These are phyloP conservation scores for Rallus limicola DNA, from an alignment of 2,113 vertebrate species.

Conservation along the genomic window DNA sequence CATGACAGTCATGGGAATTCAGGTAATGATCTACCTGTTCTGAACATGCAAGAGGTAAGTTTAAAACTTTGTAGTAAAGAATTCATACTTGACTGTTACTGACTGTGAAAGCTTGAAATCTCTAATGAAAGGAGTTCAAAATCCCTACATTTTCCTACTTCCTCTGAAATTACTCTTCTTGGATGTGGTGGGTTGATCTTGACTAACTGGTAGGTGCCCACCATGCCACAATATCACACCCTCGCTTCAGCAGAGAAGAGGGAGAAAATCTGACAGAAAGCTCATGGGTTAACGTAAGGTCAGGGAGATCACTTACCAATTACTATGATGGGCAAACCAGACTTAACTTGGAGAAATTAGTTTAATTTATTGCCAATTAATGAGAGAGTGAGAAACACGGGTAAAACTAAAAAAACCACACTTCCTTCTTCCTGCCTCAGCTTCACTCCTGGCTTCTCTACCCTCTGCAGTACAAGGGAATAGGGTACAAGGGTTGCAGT, in stretches of 20 bases:
- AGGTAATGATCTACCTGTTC: background rate
- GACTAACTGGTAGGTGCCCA: background rate
- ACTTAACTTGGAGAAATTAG: background rate
- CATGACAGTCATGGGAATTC: background rate
- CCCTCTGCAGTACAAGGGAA: background rate
- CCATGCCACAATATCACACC: background rate
- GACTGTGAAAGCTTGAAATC: background rate
- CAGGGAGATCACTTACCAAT: background rate
- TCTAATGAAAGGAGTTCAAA: background rate
- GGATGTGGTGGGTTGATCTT: background rate
- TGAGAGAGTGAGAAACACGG: background rate
- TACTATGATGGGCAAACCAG: background rate
- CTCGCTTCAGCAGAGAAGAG: background rate
- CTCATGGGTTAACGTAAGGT: background rate
- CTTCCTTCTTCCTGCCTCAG: background rate
- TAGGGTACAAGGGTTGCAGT: fast-evolving
- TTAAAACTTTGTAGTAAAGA: background rate
- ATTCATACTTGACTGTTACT: background rate
- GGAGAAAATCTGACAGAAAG: background rate
- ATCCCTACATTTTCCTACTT: fast-evolving
- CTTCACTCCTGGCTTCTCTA: background rate
- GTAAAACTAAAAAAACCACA: background rate
- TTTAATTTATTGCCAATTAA: background rate
- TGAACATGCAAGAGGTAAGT: background rate
- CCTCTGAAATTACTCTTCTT: background rate